Conservation (phyloP, 2,113 vertebrate species). For the Hymenochirus boettgeri region DNA sequence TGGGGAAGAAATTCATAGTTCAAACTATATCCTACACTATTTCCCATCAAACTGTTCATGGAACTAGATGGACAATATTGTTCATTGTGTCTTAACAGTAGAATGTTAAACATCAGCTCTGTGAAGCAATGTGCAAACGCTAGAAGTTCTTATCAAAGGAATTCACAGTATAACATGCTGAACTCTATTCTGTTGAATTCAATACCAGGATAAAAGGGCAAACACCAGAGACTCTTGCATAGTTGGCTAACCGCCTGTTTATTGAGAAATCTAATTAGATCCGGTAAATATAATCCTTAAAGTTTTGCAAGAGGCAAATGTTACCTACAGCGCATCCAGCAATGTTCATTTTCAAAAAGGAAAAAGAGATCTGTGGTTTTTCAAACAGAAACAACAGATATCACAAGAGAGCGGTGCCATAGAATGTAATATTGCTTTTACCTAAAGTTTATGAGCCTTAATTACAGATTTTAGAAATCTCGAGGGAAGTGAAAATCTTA, state of each 20-base stretch:
- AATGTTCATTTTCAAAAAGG: slow-evolving; percentile 3
- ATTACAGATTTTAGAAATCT: too few species aligned
- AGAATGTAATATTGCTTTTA: too few species aligned
- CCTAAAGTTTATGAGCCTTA: too few species aligned
- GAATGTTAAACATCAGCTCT: neutral
- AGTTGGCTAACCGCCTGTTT: slow-evolving; percentile 32
- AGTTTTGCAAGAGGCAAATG: slow-evolving; percentile 1
- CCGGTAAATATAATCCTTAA: slow-evolving; percentile 10
- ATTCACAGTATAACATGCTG: slow-evolving; percentile 23
- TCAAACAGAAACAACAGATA: slow-evolving; percentile 9
- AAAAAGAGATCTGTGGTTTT: too few species aligned
- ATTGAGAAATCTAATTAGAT: slow-evolving; percentile 30
- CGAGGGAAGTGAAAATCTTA: too few species aligned
- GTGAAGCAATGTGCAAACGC: slow-evolving; percentile 15
- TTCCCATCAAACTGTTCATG: too few species aligned
- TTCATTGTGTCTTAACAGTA: neutral
- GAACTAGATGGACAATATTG: neutral
- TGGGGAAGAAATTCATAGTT: too few species aligned
- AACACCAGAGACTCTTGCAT: slow-evolving; percentile 28
- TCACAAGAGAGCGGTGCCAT: too few species aligned
- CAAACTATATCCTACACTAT: too few species aligned
- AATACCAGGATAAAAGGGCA: slow-evolving; percentile 37
- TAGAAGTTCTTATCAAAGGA: slow-evolving; percentile 32
- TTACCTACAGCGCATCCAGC: neutral
- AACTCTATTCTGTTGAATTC: slow-evolving; percentile 35